Percentiles rank a stretch among this genome's conserved stretches.
Conservation (phyloP, 2,113 vertebrate genomes). For the Peucedramus taeniatus region DNA sequence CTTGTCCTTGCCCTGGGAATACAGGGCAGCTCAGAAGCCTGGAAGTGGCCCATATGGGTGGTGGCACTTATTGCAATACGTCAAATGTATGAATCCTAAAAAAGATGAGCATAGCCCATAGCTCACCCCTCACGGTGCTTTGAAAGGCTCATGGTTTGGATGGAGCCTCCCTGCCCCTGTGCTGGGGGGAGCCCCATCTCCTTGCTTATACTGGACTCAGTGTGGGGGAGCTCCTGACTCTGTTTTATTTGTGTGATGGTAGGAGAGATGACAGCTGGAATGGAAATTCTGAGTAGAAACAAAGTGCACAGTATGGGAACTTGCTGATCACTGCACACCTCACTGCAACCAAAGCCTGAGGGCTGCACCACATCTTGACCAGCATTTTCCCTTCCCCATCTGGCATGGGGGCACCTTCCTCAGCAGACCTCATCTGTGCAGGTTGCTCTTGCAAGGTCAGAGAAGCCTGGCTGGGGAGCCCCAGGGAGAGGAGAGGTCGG, state of each 20-base stretch:
- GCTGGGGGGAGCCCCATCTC: not conserved
- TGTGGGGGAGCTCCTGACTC: not conserved
- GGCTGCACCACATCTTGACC: not conserved
- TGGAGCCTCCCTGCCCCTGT: not conserved
- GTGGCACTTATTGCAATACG: not conserved
- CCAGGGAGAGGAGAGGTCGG: not conserved
- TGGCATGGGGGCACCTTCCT: rapidly evolving
- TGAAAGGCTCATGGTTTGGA: not conserved
- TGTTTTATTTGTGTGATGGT: not conserved
- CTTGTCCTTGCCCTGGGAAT: not conserved
- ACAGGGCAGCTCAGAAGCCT: not conserved
- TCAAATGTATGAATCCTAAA: slow-evolving; percentile 1
- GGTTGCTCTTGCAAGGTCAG: not conserved
- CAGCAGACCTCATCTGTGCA: not conserved
- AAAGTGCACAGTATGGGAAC: not conserved
- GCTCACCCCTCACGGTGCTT: not conserved
- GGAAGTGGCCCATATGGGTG: not conserved
- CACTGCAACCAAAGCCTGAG: not conserved
- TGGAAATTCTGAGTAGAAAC: not conserved
- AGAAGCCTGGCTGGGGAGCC: not conserved
- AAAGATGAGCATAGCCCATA: not conserved
- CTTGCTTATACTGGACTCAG: not conserved
- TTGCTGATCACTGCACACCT: not conserved
- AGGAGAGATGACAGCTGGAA: not conserved
- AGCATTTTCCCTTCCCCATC: not conserved